Evolutionary conservation across 23 tunicate genomes (phyloP), one percentile per base, ranked within the genome.

Genomic region (Styela plicata): DNA sequence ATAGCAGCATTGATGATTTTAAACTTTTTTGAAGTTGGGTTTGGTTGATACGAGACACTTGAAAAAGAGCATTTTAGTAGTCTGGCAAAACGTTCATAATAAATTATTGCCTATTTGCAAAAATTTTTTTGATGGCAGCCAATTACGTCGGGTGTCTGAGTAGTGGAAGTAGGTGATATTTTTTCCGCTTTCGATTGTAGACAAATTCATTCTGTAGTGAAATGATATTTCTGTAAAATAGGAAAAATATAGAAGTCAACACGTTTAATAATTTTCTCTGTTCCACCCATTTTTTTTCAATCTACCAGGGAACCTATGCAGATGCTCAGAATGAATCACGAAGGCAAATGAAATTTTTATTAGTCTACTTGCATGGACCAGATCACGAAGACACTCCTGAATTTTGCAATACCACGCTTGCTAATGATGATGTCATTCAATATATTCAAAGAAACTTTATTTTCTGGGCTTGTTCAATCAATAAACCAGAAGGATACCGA

Each of bases 401-500:
- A 1, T 91, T 91, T 68, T 87, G 91, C 68, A 33, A 30, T 19
- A 86, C 34, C 35, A 83, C 91, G 27, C 64, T 91, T n/a, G 83
- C 92, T 26, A 52, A 91, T 80, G 63, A 65, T 44, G 82, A 78
- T 31, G 74, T 36, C 16, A 74, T 91, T 34, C 83, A 86, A 65
- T 91, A 66, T 28, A 73, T 91, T 63, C 82, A 91, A 63, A 73
- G 79, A 28, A 91, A 83, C n/a, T 83, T 79, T 63, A 68, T 91
- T 25, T 86, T 91, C 26, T 91, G 97, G 97, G 85, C 71, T 20
- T 91, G 97, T 85, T 91, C 97, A 3, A 74, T 86, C 20, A 35
- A 52, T 28, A 91, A 87, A 53, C 97, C 97, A 52, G 97, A 91
- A 74, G 97, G 97, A 23, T 91, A 83, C 68, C 71, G 83, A 83